Evolutionary conservation across 2,888 invertebrate species (phyloP).

Genomic region (Hypercompe scribonia): DNA sequence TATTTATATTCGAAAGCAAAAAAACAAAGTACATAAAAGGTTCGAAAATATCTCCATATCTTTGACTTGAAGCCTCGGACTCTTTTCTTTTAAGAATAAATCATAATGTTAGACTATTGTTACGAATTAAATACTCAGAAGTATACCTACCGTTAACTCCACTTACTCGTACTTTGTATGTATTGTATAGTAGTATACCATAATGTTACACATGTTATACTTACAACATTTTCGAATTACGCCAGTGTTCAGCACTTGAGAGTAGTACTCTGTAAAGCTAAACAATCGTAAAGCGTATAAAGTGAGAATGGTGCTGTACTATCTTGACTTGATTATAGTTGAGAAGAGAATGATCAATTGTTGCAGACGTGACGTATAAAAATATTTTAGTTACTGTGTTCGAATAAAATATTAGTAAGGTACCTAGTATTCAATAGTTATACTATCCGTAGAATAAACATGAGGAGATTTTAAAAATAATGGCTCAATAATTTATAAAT

Average conservation of each 20-base stretch:
- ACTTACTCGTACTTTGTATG: neutral
- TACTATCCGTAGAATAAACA: slow-evolving; percentile 4
- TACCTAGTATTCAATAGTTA: slow-evolving; percentile 13
- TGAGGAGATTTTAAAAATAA: slow-evolving; percentile 7
- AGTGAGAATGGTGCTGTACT: slow-evolving; percentile 37
- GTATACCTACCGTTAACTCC: neutral
- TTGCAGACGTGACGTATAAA: slow-evolving; percentile 34
- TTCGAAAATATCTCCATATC: neutral
- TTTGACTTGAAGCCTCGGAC: too few species aligned
- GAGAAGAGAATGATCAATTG: slow-evolving; percentile 35
- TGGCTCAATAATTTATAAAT: slow-evolving; percentile 13
- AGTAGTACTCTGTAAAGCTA: slow-evolving; percentile 21
- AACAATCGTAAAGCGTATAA: slow-evolving; percentile 26
- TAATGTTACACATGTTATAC: slow-evolving; percentile 16
- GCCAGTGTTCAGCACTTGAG: slow-evolving; percentile 24
- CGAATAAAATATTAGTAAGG: slow-evolving; percentile 30
- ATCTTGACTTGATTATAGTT: slow-evolving; percentile 41
- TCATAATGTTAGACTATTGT: neutral
- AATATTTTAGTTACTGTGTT: slow-evolving; percentile 31
- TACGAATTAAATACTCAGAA: neutral
- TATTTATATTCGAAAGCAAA: neutral
- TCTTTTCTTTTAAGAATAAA: neutral
- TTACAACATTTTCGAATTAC: slow-evolving; percentile 30
- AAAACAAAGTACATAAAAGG: neutral
- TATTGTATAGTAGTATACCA: neutral